Conservation (phyloP, 2,888 invertebrate species). For the Drosophila limbata region DNA sequence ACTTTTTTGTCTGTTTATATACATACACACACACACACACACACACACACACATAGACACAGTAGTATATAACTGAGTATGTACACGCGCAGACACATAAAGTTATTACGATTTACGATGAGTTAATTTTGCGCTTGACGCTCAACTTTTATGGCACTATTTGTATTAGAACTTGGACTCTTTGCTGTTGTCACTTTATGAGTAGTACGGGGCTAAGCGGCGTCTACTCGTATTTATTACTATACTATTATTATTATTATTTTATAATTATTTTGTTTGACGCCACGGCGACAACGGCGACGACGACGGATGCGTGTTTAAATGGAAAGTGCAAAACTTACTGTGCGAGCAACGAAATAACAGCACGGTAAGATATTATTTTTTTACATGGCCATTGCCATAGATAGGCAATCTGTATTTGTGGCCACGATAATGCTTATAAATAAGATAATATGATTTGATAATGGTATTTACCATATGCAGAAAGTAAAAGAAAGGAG, state of each 20-base stretch:
- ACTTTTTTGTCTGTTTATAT: slow-evolving; percentile 10
- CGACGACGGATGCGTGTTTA: slow-evolving; percentile 64
- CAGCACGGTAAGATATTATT: slow-evolving; percentile 78
- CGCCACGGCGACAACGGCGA: background rate
- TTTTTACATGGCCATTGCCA: slow-evolving; percentile 80
- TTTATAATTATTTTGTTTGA: slow-evolving; percentile 38
- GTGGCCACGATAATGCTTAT: slow-evolving; percentile 83
- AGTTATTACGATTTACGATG: slow-evolving; percentile 65
- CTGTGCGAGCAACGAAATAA: slow-evolving; percentile 79
- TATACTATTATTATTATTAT: slow-evolving; percentile 40
- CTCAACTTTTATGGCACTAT: slow-evolving; percentile 60
- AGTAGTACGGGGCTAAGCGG: slow-evolving; percentile 8
- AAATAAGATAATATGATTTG: slow-evolving; percentile 85
- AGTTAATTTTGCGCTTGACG: slow-evolving; percentile 56
- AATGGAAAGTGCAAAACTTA: slow-evolving; percentile 81
- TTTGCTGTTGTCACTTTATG: slow-evolving; percentile 24
- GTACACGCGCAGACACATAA: slow-evolving; percentile 26
- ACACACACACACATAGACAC: slow-evolving; percentile 7
- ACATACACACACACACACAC: slow-evolving; percentile 7
- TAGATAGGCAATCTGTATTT: slow-evolving; percentile 84
- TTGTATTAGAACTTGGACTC: slow-evolving; percentile 59
- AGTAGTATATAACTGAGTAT: slow-evolving; percentile 18
- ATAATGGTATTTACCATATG: slow-evolving; percentile 85
- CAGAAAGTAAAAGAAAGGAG: slow-evolving; percentile 72
- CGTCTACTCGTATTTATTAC: slow-evolving; percentile 20